Conservation (phyloP, 2,888 invertebrate genomes). For the Drosophila setosimentum region DNA sequence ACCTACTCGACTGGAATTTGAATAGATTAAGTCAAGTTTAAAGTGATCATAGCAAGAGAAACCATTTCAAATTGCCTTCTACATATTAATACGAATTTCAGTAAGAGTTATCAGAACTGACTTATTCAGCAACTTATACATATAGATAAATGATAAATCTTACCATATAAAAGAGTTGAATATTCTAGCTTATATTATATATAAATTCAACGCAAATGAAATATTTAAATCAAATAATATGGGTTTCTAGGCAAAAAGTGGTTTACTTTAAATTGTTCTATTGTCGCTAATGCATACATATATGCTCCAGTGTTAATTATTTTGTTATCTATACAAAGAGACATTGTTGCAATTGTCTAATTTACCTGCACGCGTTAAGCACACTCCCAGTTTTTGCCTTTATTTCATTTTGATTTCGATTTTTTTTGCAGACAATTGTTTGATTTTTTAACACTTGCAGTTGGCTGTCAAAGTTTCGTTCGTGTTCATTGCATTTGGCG, state of each 20-base stretch:
- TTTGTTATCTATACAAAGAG: constrained; percentile 8
- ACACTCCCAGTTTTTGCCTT: constrained; percentile 45
- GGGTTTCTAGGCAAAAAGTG: background rate
- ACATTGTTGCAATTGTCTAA: constrained; percentile 43
- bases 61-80: background rate
- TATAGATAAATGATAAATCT: no score
- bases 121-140: background rate
- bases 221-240: background rate
- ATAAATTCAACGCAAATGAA: background rate
- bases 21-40: background rate
- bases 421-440: constrained; percentile 37
- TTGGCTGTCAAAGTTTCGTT: constrained; percentile 48
- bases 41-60: no score
- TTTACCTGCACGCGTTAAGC: constrained; percentile 41
- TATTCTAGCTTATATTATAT: background rate
- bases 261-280: background rate
- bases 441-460: constrained; percentile 54
- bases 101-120: background rate
- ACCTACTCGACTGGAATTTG: background rate
- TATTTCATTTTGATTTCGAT: no score
- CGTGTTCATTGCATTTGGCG: constrained; percentile 28
- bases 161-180: background rate
- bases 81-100: background rate
- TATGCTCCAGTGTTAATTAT: background rate
- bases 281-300: background rate